A percentile compares a stretch with the other conserved stretches of the same genome.
Evolutionary conservation across 2,113 vertebrate genomes (phyloP).

Genomic region (Oriolus oriolus): DNA sequence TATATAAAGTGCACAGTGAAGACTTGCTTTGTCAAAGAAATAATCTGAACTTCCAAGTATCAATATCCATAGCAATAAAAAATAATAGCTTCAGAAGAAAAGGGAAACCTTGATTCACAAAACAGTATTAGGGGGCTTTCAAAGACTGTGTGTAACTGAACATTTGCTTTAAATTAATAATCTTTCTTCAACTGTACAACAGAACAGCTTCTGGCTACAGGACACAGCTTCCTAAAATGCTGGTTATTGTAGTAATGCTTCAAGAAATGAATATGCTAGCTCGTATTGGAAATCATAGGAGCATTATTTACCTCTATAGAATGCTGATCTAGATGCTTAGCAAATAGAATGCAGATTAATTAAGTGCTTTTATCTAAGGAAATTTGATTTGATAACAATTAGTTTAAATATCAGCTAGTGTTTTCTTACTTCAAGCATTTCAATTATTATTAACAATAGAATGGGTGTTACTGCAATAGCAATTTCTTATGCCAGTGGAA

Average conservation of each 20-base stretch:
- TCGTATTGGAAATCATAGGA: conserved; percentile 26
- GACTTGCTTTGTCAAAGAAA: not conserved
- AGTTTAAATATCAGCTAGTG: conserved; percentile 30
- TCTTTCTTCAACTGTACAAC: not conserved
- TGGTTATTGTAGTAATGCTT: conserved; percentile 17
- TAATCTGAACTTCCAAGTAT: not conserved
- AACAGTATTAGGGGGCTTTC: not conserved
- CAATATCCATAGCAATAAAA: conserved; percentile 2
- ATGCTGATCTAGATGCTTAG: conserved; percentile 28
- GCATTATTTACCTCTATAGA: conserved; percentile 47
- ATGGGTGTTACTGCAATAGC: not conserved
- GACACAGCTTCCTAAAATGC: not conserved
- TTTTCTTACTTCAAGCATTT: conserved; percentile 48
- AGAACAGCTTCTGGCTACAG: not conserved
- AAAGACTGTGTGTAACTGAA: not conserved
- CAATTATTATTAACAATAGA: conserved; percentile 24
- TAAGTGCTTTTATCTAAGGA: conserved; percentile 48
- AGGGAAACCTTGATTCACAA: not conserved
- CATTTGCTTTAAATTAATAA: conserved; percentile 22
- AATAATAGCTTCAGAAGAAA: not conserved
- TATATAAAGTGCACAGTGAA: not conserved
- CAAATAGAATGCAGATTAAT: conserved; percentile 51
- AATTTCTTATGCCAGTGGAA: conserved; percentile 25
- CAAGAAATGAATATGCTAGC: conserved; percentile 22
- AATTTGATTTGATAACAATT: conserved; percentile 55